These are phyloP conservation scores for Hyaena hyaena DNA, from an alignment of 2,113 vertebrate species.

Conservation along the genomic window DNA sequence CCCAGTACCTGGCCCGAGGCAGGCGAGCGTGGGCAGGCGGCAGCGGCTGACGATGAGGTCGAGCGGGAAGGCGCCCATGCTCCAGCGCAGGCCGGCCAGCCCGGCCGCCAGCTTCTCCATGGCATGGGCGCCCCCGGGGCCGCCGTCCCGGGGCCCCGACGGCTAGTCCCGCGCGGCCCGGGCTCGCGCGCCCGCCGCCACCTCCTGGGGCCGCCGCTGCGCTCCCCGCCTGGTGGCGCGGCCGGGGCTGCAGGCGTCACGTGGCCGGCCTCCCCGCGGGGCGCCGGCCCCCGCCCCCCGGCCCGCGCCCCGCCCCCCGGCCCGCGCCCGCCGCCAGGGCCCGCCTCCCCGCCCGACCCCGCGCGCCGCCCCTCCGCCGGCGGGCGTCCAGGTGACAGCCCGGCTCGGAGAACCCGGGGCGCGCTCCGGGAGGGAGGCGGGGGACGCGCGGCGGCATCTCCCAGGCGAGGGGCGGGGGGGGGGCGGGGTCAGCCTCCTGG, in stretches of 20 bases:
- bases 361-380: neutral
- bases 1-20: conserved; percentile 91
- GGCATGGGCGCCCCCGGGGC: conserved; percentile 77
- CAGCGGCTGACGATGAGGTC: conserved; percentile 96
- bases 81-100: conserved; percentile 94
- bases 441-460: neutral
- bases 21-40: conserved; percentile 93
- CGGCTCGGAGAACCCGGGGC: no score
- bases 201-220: conserved; percentile 43
- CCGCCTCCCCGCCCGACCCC: conserved; percentile 2
- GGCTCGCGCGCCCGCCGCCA: conserved; percentile 49
- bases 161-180: conserved; percentile 66
- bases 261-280: conserved; percentile 57
- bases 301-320: neutral
- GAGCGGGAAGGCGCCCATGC: conserved; percentile 93
- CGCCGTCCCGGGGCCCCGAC: conserved; percentile 70
- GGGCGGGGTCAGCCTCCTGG: neutral
- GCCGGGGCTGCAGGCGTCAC: conserved; percentile 52
- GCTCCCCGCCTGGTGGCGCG: conserved; percentile 47
- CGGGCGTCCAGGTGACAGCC: conserved; percentile 45
- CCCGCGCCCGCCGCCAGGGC: neutral
- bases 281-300: conserved; percentile 24
- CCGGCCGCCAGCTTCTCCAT: conserved; percentile 95
- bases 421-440: neutral
- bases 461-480: neutral